Evolutionary conservation across 2,888 invertebrate genomes (phyloP).

Genomic region (Microchrysa polita): DNA sequence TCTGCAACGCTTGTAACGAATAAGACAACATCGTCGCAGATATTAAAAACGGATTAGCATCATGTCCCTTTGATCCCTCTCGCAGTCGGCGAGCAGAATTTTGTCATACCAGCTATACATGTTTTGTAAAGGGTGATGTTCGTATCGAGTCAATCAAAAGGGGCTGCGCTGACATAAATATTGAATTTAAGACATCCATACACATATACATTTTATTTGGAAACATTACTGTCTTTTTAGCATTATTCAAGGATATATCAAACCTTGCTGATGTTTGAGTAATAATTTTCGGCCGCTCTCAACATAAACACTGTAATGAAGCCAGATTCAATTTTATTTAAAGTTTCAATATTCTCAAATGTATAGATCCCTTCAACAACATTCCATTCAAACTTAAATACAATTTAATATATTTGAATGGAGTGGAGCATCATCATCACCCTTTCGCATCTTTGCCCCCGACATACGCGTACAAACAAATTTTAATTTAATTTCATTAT

Average conservation of each 20-base stretch:
- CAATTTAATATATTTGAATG: constrained; percentile 48
- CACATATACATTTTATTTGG: no score
- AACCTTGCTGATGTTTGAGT: no score
- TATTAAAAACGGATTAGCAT: constrained; percentile 56
- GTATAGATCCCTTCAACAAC: no score
- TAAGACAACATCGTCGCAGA: constrained; percentile 42
- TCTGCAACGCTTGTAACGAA: constrained; percentile 30
- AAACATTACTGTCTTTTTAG: no score
- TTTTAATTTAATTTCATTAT: constrained; percentile 56
- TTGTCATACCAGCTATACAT: constrained; percentile 21
- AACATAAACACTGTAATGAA: no score
- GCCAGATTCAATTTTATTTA: no score
- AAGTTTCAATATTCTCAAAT: no score
- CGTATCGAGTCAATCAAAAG: constrained; percentile 21
- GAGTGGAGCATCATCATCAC: constrained; percentile 9
- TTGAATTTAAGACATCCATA: no score
- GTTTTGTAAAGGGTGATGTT: constrained; percentile 36
- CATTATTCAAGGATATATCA: no score
- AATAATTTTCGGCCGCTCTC: no score
- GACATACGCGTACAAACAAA: constrained; percentile 44
- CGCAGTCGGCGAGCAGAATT: constrained; percentile 13
- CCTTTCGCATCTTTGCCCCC: neutral
- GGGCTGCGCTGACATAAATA: neutral
- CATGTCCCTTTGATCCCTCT: constrained; percentile 50
- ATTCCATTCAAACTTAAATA: constrained; percentile 43